Conservation (phyloP, 2,113 vertebrate genomes). For the Anoura caudifer region DNA sequence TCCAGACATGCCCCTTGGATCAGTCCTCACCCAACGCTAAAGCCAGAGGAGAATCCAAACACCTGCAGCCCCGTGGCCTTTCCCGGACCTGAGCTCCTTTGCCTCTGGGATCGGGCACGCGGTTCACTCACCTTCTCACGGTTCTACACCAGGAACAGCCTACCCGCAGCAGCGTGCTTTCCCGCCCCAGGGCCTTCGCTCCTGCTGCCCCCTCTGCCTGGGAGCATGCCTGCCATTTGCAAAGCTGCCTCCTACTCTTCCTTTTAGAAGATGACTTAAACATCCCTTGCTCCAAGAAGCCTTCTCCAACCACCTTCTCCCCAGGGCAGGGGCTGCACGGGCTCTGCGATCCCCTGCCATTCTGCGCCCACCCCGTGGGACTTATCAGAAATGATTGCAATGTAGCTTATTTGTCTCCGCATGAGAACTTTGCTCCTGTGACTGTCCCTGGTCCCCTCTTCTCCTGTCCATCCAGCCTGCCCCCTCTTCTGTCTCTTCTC, state of each 20-base stretch:
- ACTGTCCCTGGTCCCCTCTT: neutral
- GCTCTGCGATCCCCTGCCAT: neutral
- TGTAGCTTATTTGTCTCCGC: neutral
- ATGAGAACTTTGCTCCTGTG: neutral
- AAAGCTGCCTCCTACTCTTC: neutral
- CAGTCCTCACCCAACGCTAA: neutral
- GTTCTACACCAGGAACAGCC: neutral
- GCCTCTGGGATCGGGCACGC: accelerated
- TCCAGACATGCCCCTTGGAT: neutral
- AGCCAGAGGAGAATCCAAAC: neutral
- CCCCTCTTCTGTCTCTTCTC: neutral
- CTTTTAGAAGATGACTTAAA: neutral
- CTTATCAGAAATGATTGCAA: neutral
- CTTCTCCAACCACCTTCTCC: neutral
- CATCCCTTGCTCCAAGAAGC: neutral
- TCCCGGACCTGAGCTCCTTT: neutral
- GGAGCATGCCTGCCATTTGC: neutral
- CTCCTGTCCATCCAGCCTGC: neutral
- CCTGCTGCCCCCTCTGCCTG: neutral
- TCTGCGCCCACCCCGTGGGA: neutral
- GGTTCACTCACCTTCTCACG: neutral
- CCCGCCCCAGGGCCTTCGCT: neutral
- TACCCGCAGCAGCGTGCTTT: accelerated
- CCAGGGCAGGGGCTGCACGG: neutral
- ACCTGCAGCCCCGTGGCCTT: accelerated